Conservation (phyloP, 2,888 invertebrate genomes). For the Lymantria dispar region DNA sequence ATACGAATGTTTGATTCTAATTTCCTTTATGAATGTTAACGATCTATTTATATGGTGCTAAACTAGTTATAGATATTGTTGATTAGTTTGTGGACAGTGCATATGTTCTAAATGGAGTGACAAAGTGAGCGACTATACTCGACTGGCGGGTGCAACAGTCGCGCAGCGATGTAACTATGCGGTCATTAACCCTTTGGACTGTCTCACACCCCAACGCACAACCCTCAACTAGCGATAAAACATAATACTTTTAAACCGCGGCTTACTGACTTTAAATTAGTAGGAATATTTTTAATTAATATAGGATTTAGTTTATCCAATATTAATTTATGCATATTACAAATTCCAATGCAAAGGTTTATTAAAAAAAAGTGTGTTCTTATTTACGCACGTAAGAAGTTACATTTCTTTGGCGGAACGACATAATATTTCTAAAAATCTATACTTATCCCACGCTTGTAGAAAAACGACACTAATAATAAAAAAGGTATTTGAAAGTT, state of each 20-base stretch:
- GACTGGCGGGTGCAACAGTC: constrained; percentile 24
- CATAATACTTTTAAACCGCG: background rate
- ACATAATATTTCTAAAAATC: too few species aligned
- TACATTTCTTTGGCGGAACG: too few species aligned
- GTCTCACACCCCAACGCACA: constrained; percentile 37
- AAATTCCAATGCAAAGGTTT: too few species aligned
- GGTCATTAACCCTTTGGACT: constrained; percentile 54
- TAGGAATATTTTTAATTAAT: background rate
- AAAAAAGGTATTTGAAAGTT: too few species aligned
- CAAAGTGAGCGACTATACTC: constrained; percentile 4
- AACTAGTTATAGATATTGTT: constrained; percentile 19
- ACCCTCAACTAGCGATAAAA: constrained; percentile 26
- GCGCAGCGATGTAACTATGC: constrained; percentile 40
- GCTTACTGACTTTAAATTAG: background rate
- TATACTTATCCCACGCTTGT: too few species aligned
- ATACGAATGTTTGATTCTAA: constrained; percentile 11
- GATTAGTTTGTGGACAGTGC: constrained; percentile 27
- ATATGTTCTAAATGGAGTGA: constrained; percentile 22
- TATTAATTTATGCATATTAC: too few species aligned
- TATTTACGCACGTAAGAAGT: too few species aligned
- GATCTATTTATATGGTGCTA: constrained; percentile 21
- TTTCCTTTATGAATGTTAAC: constrained; percentile 16
- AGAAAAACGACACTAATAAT: too few species aligned
- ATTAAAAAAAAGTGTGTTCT: too few species aligned
- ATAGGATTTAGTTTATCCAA: background rate